Evolutionary conservation across 2,888 invertebrate species (phyloP), one percentile per base, ranked within the genome.

Genomic region (Caenorhabditis sp.): DNA sequence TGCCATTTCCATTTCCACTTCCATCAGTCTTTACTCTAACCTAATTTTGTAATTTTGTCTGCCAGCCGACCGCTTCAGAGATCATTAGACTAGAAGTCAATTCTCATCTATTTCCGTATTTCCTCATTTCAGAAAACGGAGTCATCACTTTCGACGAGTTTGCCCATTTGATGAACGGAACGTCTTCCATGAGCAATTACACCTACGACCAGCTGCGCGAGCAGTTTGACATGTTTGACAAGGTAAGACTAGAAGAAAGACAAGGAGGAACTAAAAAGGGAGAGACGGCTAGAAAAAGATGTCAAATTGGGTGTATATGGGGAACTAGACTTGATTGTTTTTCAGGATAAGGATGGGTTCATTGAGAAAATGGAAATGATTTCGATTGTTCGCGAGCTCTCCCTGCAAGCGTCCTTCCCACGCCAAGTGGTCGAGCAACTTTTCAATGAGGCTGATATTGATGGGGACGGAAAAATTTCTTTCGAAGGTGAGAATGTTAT

Each of bases 111-210:
- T 40, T 40, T 40, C 40, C 40, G 40, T 32, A 35, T 15, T 15
- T 50, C 13, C 2, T 18, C 18, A 22, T 64, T 89, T 40, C 76
- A 90, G 90, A 87, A 58, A 90, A 90, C 80, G 91, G 91, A 15
- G 88, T 89, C 58, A 89, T 91, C 58, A 90, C 89, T 1, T 89
- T 90, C 67, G 90, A 91, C 77, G 91, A 91, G 77, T 91, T 91
- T 78, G 82, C 87, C 15, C 83, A 86, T 44, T 64, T 90, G 68
- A 89, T 90, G 90, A 83, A 84, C 62, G 84, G 86, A 28, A 74
- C 83, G 8, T 51, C 81, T 2, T 74, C 83, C 15, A 77, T 85
- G 69, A 69, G 70, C 61, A 84, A 85, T 20, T 88, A 89, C 74
- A 85, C 86, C 0, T 83, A 85, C 35, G 69, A 81, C 13, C 88